Evolutionary conservation across 2,113 vertebrate species (phyloP), one percentile per base, ranked within the genome.

Genomic region (Peromyscus californicus): DNA sequence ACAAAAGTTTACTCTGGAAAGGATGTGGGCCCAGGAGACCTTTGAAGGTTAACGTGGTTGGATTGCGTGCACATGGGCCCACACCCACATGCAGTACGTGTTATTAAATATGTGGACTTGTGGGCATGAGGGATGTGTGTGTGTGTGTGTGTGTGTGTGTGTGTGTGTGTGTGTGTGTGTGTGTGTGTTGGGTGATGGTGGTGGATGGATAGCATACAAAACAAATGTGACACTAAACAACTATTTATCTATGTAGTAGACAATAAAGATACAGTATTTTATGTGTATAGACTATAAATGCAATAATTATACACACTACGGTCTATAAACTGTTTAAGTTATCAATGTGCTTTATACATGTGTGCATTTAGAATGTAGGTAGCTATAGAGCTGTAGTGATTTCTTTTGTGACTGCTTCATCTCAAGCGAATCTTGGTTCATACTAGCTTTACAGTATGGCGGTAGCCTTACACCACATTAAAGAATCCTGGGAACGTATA

Each of bases 401-500:
- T 48, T 26, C 57, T n/a, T 89, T 67, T 89, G 65, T 75, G 94
- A 65, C 42, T 67, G 24, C 8, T 1, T 72, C 29, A 75, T 22
- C 13, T 31, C 61, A 42, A 83, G 24, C 82, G 48, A 42, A n/a
- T 89, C 54, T 61, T 89, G 48, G 59, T 70, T 90, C 31, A 63
- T 69, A 24, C 86, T 86, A 42, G 59, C 8, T 26, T 89, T 70
- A 4, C 45, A 78, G 21, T 82, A 42, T 79, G 54, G 63, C 15
- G 12, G 86, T 26, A 92, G 63, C 70, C 69, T 93, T 48, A 59
- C 4, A 70, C 79, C 95, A 96, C 89, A 61, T 76, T 57, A 95
- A 90, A 96, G 96, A 78, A 69, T 17, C 61, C 11, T 48, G 74
- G 89, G 82, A 97, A 67, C 82, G 89, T 94, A 93, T 90, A 90